Conservation (phyloP, 1,140 invertebrate species). For the Eupristina koningsbergeri region DNA sequence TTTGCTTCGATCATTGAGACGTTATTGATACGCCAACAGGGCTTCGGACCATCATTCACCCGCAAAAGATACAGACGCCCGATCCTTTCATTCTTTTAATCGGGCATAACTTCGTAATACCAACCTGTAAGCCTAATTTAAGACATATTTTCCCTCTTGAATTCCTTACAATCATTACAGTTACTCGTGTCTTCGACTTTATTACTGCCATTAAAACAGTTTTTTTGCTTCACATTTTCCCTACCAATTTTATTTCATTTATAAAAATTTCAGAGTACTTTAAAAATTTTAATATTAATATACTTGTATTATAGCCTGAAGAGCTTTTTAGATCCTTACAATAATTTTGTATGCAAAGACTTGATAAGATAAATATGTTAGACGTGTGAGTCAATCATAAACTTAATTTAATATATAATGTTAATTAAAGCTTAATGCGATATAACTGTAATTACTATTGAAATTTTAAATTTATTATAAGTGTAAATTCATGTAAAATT, state of each 20-base stretch:
- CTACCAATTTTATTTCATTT: too few relatives aligned
- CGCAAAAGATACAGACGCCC: neutral
- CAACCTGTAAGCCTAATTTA: neutral
- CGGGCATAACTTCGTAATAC: neutral
- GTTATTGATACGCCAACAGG: conserved; percentile 10
- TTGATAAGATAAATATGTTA: neutral
- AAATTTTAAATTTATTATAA: too few relatives aligned
- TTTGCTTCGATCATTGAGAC: conserved; percentile 7
- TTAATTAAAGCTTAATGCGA: too few relatives aligned
- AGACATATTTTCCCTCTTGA: neutral
- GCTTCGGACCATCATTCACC: neutral
- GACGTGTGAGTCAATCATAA: neutral
- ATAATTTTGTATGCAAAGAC: neutral
- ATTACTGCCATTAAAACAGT: neutral
- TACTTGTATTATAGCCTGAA: neutral
- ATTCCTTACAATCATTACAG: too few relatives aligned
- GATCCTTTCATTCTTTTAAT: neutral
- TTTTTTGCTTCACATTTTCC: neutral
- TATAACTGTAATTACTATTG: too few relatives aligned
- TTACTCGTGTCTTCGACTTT: neutral
- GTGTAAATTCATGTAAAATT: too few relatives aligned
- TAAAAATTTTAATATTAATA: neutral
- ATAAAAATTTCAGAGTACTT: neutral
- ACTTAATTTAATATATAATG: neutral
- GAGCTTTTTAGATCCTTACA: neutral